A percentile compares a stretch with the other conserved stretches of the same genome.
phyloP scores from a whole-genome alignment of 2,888 invertebrate genomes.

The Rhagophthalmus giganteus region DNA sequence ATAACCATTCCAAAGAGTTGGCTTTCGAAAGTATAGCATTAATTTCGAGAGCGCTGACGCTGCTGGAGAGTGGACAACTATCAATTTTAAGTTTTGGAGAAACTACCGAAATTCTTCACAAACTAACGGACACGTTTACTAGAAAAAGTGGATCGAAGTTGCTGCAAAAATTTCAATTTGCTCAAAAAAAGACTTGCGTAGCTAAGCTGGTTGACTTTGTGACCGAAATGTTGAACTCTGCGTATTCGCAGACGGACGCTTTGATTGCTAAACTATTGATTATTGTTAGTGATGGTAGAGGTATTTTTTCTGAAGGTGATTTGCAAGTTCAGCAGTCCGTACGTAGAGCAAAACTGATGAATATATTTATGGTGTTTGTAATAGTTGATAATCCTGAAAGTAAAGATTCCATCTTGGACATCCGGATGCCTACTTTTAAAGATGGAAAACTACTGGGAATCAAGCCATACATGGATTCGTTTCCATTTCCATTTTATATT shows the following conservation, averaged over 20 bases:
- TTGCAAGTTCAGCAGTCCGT: constrained; percentile 77
- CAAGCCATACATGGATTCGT: constrained; percentile 87
- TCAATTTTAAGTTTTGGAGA: constrained; percentile 92
- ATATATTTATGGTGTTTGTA: constrained; percentile 93
- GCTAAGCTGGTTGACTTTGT: constrained; percentile 80
- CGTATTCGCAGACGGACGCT: constrained; percentile 54
- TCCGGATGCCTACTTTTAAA: constrained; percentile 75
- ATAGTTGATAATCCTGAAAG: constrained; percentile 92
- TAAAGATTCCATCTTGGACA: constrained; percentile 91
- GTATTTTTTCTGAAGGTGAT: constrained; percentile 87
- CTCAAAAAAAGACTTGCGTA: constrained; percentile 87
- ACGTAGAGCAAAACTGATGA: constrained; percentile 74
- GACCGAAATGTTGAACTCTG: constrained; percentile 64
- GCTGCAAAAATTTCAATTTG: constrained; percentile 80
- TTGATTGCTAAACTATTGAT: constrained; percentile 83
- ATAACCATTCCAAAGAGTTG: constrained; percentile 84
- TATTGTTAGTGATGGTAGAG: constrained; percentile 93
- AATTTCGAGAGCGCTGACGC: constrained; percentile 84
- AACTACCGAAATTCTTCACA: constrained; percentile 80
- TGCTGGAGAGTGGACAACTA: constrained; percentile 92
- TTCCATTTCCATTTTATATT: constrained; percentile 98
- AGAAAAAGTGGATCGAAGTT: constrained; percentile 83
- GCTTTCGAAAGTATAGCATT: constrained; percentile 94
- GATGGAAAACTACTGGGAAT: constrained; percentile 64
- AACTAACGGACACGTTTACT: constrained; percentile 82